Percentiles rank a stretch among this genome's conserved stretches.
Evolutionary conservation across 2,113 vertebrate genomes (phyloP).

Genomic region (Neolamprologus toae): DNA sequence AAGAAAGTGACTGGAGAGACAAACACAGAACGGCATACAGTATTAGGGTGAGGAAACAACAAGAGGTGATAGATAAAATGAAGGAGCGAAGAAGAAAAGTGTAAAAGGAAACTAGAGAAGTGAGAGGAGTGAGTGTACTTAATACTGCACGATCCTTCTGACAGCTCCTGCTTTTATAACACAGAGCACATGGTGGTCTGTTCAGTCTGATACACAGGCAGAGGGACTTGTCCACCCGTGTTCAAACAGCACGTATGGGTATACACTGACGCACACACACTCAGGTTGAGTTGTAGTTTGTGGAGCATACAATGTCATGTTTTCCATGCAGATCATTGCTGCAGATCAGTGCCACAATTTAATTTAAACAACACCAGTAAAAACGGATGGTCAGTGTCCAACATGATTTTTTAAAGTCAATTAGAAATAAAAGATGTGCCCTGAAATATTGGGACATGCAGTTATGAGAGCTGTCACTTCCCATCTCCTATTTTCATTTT

Average conservation of each 20-base stretch:
- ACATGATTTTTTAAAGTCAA: neutral
- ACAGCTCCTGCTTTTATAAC: neutral
- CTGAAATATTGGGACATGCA: neutral
- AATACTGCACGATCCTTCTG: neutral
- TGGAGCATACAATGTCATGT: neutral
- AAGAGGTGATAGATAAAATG: neutral
- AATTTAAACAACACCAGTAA: neutral
- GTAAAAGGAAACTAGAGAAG: neutral
- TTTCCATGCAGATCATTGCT: neutral
- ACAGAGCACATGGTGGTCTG: neutral
- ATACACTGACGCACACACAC: neutral
- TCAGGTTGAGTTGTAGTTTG: neutral
- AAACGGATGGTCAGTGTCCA: neutral
- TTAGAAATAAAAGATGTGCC: neutral
- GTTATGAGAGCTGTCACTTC: neutral
- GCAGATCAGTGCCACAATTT: neutral
- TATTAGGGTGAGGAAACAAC: neutral
- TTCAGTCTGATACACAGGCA: neutral
- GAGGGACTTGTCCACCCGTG: neutral
- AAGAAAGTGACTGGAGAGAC: neutral
- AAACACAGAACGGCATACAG: neutral
- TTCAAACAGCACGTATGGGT: neutral
- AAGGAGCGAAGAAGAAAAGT: neutral
- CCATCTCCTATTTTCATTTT: neutral
- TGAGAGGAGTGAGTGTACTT: neutral